Conservation (phyloP, 1,140 invertebrate genomes). For the Caligus rogercresseyi region DNA sequence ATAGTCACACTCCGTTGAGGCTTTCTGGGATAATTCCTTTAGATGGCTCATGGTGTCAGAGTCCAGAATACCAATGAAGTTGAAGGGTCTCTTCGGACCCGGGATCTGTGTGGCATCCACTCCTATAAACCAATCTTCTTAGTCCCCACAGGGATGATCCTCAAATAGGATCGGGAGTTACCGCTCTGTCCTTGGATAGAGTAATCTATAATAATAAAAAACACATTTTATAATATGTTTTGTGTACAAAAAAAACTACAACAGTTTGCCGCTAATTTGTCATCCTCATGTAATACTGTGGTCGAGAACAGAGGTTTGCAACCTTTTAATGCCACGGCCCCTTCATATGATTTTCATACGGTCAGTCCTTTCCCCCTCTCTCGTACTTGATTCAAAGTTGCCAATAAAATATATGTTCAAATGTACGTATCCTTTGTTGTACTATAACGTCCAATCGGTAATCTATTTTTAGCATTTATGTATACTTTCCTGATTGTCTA, state of each 20-base stretch:
- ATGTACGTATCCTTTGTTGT: too few species aligned
- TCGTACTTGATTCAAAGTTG: too few species aligned
- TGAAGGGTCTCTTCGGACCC: constrained; percentile 68
- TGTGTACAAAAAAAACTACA: constrained; percentile 9
- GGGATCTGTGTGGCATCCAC: constrained; percentile 73
- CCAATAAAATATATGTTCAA: background rate
- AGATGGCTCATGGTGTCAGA: constrained; percentile 35
- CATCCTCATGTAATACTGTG: too few species aligned
- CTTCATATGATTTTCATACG: too few species aligned
- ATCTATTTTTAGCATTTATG: too few species aligned
- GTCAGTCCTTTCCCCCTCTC: too few species aligned
- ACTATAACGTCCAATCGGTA: too few species aligned
- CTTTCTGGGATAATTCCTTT: constrained; percentile 16
- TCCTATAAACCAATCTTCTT: constrained; percentile 57
- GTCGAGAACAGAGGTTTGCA: too few species aligned
- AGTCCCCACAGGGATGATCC: constrained; percentile 37
- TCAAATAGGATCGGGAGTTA: constrained; percentile 54
- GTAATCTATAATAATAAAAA: constrained; percentile 50
- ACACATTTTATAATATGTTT: constrained; percentile 22
- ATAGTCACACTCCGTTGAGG: constrained; percentile 32
- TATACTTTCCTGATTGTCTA: too few species aligned
- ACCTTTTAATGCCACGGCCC: too few species aligned
- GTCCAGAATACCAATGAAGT: constrained; percentile 64
- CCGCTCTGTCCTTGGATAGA: constrained; percentile 53
- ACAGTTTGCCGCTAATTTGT: too few species aligned